Evolutionary conservation across 2,113 vertebrate genomes (phyloP), one percentile per base, ranked within the genome.

Genomic region (Isichthys henryi): DNA sequence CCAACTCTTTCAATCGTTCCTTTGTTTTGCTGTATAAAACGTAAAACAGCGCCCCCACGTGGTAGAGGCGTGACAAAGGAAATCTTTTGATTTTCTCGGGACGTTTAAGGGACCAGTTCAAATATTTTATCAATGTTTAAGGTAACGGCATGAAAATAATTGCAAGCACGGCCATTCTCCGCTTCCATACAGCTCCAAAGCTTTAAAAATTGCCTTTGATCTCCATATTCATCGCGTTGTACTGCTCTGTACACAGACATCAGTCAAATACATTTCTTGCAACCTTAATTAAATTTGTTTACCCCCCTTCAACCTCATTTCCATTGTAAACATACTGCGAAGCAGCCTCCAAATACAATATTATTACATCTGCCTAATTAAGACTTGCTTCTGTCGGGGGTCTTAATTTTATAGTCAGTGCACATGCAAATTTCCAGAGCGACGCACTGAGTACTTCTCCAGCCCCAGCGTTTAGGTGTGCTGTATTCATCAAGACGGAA

Each of bases 381-480:
- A 93, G 90, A 92, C 91, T 92, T 92, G 92, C 93, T 94, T 94
- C 91, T 91, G 91, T 90, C 90, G 92, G 93, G 94, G 91, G 90
- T 88, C n/a, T 92, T 89, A 93, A 95, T 95, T 95, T 94, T 94
- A 95, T 93, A 95, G 91, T 94, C 92, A 92, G 91, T 95, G 93
- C 93, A 91, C 94, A 93, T 93, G 92, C 92, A 94, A 93, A 94
- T 93, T 92, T 93, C 92, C 88, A 92, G 91, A 90, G 92, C 77
- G 89, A 92, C 90, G 90, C 86, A 53, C 62, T 62, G 90, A 53
- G 89, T 89, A 88, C 89, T 74, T 43, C 70, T 87, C 77, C 88
- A 48, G 85, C 89, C 87, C 89, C 66, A 70, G 90, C 77, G 15
- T 85, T 93, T 90, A 93, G 89, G 88, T 91, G 89, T 90, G 88